Evolutionary conservation across 2,888 invertebrate species (phyloP).

Genomic region (Aspidiotus rigidus): DNA sequence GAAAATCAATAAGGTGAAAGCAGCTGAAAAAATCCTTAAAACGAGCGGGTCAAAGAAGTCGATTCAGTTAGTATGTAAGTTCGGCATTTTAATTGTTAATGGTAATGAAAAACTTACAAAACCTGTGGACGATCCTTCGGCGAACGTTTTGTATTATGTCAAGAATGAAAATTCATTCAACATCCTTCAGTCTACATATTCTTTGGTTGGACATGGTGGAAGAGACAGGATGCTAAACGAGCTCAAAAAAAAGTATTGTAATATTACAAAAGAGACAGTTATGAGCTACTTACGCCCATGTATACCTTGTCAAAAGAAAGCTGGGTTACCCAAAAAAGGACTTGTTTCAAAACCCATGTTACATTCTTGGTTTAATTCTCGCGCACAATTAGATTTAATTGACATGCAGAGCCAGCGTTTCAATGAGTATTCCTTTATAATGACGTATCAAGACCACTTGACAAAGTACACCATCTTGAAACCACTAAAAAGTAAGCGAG

Average conservation of each 20-base stretch:
- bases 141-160: no score
- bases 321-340: neutral
- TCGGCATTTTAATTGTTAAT: no score
- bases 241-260: constrained; percentile 18
- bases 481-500: constrained; percentile 40
- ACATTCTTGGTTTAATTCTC: constrained; percentile 28
- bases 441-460: constrained; percentile 41
- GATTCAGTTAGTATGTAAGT: no score
- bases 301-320: neutral
- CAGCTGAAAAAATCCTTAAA: no score
- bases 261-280: no score
- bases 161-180: no score
- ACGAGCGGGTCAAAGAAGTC: no score
- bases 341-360: constrained; percentile 9
- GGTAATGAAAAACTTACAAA: no score
- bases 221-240: constrained; percentile 21
- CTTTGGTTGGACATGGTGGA: no score
- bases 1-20: no score
- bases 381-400: constrained; percentile 6
- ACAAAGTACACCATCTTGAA: constrained; percentile 41
- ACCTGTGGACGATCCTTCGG: no score
- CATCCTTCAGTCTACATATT: no score
- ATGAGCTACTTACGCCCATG: constrained; percentile 1
- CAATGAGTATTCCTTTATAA: constrained; percentile 41
- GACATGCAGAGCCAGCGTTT: constrained; percentile 39